phyloP scores from a whole-genome alignment of 2,113 vertebrate species.

The Halichoerus grypus region DNA sequence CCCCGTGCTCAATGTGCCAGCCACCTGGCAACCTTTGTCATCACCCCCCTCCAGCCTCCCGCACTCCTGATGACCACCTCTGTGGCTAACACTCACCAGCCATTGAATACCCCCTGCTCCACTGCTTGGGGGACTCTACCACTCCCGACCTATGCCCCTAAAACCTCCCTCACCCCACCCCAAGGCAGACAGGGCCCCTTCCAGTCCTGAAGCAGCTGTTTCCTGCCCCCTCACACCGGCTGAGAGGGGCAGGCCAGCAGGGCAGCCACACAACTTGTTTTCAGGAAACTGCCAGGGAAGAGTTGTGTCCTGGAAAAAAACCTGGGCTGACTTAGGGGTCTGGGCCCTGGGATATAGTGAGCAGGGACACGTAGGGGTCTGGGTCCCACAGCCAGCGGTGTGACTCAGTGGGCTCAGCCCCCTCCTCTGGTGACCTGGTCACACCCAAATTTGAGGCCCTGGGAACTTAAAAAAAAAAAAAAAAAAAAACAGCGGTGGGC shows the following conservation, averaged over 20 bases:
- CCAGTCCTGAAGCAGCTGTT: slow-evolving; percentile 69
- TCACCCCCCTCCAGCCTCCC: neutral
- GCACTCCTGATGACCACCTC: neutral
- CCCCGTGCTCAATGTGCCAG: neutral
- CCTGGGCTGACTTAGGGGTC: neutral
- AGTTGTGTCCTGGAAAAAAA: slow-evolving; percentile 22
- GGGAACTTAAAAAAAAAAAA: neutral
- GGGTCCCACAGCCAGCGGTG: neutral
- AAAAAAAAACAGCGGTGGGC: neutral
- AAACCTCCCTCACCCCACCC: neutral
- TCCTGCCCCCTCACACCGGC: slow-evolving; percentile 57
- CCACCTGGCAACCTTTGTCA: neutral
- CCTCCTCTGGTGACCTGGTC: neutral
- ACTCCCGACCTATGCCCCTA: neutral
- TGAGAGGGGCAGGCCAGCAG: neutral
- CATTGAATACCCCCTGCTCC: neutral
- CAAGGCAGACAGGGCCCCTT: neutral
- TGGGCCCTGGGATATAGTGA: neutral
- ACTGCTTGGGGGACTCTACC: neutral
- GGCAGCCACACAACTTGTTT: slow-evolving; percentile 58
- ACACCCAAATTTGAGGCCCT: neutral
- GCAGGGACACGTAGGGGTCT: neutral
- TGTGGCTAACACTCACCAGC: neutral
- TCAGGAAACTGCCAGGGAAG: slow-evolving; percentile 69
- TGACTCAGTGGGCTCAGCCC: neutral